Base-by-base conservation (phyloP, 2,888 invertebrate species). In the Lepidochrysops patricia region DNA sequence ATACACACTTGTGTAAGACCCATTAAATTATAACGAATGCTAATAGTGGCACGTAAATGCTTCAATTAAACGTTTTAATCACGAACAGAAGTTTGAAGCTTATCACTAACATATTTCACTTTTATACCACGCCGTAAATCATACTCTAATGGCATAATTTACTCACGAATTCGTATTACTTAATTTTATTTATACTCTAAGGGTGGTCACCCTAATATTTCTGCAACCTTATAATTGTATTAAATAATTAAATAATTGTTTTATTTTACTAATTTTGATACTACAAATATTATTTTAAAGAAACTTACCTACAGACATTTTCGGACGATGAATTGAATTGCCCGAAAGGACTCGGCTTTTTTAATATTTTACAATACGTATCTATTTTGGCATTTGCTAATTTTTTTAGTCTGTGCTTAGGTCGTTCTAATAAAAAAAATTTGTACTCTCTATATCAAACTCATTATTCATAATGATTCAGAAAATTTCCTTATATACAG, bases 61-160 rank as follows among this genome's bases (percentile, higher is more conserved):
- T 29, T 54, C 54, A 54, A 54, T 54, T 54, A 54, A 54, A 32
- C 32, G 54, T 32, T 54, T 54, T 54, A 54, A 54, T 54, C 54
- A 54, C 54, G 54, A 54, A 54, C 29, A 27, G 15, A 29, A 27
- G 54, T 54, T 13, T 27, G 13, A 54, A 29, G 15, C 54, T 54
- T 54, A 54, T 54, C 54, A 15, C 19, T 23, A 54, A 32, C 54
- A 29, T 29, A 54, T 54, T 54, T 54, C 26, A 54, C 12, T 15
- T 54, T 54, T 54, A 54, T 54, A 29, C 54, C 19, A 9, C 15
- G 15, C 15, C 12, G 19, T 54, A 54, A 54, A 54, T 54, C 32
- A 32, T 54, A 15, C 32, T 12, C 29, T 54, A 54, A 54, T 54
- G 54, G 27, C 54, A 54, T 54, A 54, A 54, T 54, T 54, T 54